Evolutionary conservation across 1,140 invertebrate species (phyloP), one percentile per base, ranked within the genome.

Genomic region (Danaus plexippus): DNA sequence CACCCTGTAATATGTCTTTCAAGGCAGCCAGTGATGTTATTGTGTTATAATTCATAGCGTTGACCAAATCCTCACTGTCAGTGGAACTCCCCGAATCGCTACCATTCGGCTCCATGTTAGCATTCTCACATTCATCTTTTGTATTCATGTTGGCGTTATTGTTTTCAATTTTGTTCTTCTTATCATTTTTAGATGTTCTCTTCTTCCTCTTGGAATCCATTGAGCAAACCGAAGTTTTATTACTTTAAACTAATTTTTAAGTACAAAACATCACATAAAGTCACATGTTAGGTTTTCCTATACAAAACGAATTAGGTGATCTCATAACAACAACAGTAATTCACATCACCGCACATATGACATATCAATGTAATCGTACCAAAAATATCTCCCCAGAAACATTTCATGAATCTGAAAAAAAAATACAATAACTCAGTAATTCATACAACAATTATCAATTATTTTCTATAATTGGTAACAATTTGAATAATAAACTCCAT

Each of bases 41-140:
- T 5, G 91, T 92, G 66, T 92, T 92, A 73, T 92, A 90, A 75
- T 92, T 92, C 43, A 92, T 91, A 41, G 90, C 90, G 13, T 90
- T 90, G 8, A 90, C 88, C 43, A 91, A 82, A 66, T 92, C 91
- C 64, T 91, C 90, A 55, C 80, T 85, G 63, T 92, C 91, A 59
- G 91, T 90, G 61, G 91, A 90, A 64, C 88, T 89, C 50, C 88
- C 88, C 47, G 83, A 82, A 11, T 59, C 66, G 45, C 59, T 64
- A 11, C 47, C 66, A 41, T 61, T 61, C 9, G 68, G 70, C 4
- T 77, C 71, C n/a, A 69, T 66, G 10, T 61, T 63, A 67, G 60
- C 52, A 67, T 71, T 77, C 42, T 70, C 59, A 52, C 61, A 64
- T 9, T 68, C 66, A 51, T 80, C 70, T 11, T 67, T 61, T 50